Base-by-base conservation (phyloP, 1,140 invertebrate genomes). In the Drosophila jambulina region DNA sequence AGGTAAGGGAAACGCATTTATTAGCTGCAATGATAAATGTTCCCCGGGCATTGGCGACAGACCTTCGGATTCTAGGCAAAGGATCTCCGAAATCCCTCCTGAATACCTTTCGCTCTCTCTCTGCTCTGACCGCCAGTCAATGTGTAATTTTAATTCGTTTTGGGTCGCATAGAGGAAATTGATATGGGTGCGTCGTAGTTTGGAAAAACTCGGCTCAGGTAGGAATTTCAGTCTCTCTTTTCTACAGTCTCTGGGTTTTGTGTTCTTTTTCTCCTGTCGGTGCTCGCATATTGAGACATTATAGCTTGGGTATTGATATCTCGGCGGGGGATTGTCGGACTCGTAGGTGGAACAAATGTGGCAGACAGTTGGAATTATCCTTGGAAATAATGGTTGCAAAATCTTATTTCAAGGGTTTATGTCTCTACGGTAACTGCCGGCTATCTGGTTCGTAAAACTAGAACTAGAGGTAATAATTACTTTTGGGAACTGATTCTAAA, bases 61-160 rank as follows among this genome's bases (percentile, higher is more conserved):
- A 56, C 61, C 68, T 69, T 59, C 15, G 61, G 34, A 63, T 46
- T 21, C 42, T 23, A 45, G 56, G 56, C 60, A 46, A 75, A 85
- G 82, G 82, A 85, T 82, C 82, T 56, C 36, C 49, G 59, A 74
- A 62, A 70, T 56, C 63, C 60, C 51, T 43, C 38, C 21, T 34
- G 34, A 36, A 36, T 36, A 36, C 12, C 34, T 36, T 13, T 36
- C 34, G 34, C 13, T 36, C 34, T 36, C 34, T 36, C 34, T 13
- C 34, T 36, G 12, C 34, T 13, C 34, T 36, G 75, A 61, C 69
- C 61, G 77, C 81, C 67, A 64, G 72, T 46, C 56, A 53, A 77
- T 82, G 84, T 88, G 85, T 88, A 88, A 88, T 88, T 88, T 88
- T 84, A 88, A 88, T 88, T 88, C 84, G 84, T 90, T 87, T 88